Evolutionary conservation across 2,113 vertebrate species (phyloP).

Genomic region (Nesogale talazaci): DNA sequence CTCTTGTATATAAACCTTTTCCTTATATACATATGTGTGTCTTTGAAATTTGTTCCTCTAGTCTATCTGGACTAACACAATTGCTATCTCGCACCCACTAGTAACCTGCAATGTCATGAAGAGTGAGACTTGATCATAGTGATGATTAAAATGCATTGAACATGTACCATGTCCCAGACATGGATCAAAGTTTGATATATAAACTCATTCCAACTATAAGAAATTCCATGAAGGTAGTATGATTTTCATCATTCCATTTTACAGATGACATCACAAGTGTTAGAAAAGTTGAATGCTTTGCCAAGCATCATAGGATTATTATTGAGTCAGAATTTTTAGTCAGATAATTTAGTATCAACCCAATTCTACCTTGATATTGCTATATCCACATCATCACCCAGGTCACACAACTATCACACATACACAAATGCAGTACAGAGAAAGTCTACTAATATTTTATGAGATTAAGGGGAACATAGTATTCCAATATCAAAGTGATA

Average conservation of each 20-base stretch:
- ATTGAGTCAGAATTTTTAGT: not conserved
- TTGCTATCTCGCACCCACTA: not conserved
- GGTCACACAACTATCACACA: not conserved
- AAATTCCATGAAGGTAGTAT: not conserved
- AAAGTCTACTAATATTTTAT: not conserved
- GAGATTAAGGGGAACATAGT: not conserved
- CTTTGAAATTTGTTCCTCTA: no score
- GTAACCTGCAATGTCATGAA: not conserved
- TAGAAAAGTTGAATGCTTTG: not conserved
- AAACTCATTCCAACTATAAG: not conserved
- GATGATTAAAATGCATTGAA: not conserved
- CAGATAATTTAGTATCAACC: not conserved
- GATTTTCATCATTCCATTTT: not conserved
- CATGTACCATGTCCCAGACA: not conserved
- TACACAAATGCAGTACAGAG: not conserved
- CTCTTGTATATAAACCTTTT: no score
- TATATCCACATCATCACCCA: not conserved
- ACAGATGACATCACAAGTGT: not conserved
- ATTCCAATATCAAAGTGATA: not conserved
- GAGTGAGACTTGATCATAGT: not conserved
- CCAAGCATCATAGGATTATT: not conserved
- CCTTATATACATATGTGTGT: no score
- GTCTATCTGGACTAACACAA: no score
- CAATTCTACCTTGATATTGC: not conserved
- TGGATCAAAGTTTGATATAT: not conserved